These are phyloP conservation scores for Paraescarpia echinospica DNA, from an alignment of 1,140 invertebrate species.

Conservation along the genomic window DNA sequence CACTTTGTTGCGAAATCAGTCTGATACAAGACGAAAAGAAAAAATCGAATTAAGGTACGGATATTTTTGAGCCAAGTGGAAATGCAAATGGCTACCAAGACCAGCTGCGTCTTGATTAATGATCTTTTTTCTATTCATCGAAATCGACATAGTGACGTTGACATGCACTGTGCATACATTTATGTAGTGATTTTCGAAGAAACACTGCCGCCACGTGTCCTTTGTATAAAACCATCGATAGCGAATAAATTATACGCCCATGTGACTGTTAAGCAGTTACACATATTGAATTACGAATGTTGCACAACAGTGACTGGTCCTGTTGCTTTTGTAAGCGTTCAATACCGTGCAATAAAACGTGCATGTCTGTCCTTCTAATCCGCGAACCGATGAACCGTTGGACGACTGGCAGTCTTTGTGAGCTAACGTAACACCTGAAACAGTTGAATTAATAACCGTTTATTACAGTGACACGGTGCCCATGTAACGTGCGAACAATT, in stretches of 20 bases:
- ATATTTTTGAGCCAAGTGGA: not conserved
- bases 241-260: not conserved
- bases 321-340: not conserved
- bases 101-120: not conserved
- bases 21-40: no score
- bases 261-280: not conserved
- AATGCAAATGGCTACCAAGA: no score
- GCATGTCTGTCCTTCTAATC: not conserved
- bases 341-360: not conserved
- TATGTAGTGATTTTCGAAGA: not conserved
- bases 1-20: no score
- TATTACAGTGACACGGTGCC: not conserved
- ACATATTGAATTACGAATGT: not conserved
- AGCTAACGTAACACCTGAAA: not conserved
- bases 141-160: not conserved
- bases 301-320: not conserved
- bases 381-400: not conserved
- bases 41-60: no score
- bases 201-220: not conserved
- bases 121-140: not conserved
- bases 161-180: not conserved
- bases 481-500: not conserved
- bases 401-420: not conserved
- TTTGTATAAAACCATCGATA: not conserved
- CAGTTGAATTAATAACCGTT: not conserved